Evolutionary conservation across 2,113 vertebrate species (phyloP).

Genomic region (Sorex araneus): DNA sequence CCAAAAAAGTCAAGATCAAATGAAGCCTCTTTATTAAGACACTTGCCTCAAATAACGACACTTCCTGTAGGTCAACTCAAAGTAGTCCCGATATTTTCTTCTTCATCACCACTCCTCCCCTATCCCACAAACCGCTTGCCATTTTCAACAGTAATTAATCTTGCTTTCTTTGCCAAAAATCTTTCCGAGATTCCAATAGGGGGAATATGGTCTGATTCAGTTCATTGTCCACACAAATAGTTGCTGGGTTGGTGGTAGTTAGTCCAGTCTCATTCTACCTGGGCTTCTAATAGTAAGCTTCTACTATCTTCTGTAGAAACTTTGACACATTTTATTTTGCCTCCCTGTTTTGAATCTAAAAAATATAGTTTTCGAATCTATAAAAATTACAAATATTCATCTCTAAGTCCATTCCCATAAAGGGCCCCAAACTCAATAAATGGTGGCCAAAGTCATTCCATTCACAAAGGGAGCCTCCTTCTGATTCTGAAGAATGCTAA

Average conservation of each 20-base stretch:
- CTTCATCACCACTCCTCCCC: slow-evolving; percentile 41
- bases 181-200: slow-evolving; percentile 73
- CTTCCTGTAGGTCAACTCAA: slow-evolving; percentile 66
- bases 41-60: neutral
- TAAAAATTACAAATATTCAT: slow-evolving; percentile 15
- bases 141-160: slow-evolving; percentile 64
- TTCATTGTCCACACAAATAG: slow-evolving; percentile 1
- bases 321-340: neutral
- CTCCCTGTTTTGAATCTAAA: slow-evolving; percentile 26
- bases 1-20: slow-evolving; percentile 36
- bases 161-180: slow-evolving; percentile 66
- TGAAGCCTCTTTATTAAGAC: neutral
- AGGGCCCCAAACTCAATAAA: neutral
- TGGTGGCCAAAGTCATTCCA: neutral
- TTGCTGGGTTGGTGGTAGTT: neutral
- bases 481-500: neutral
- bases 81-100: slow-evolving; percentile 58
- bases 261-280: neutral
- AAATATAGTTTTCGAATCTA: slow-evolving; percentile 34
- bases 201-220: slow-evolving; percentile 74
- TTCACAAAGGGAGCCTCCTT: neutral
- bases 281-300: neutral
- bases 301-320: neutral
- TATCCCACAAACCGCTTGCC: slow-evolving; percentile 49
- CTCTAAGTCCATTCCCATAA: slow-evolving; percentile 10